Evolutionary conservation across 2,797 vertebrate species (phyloP).

Genomic region (Salmo trutta): DNA sequence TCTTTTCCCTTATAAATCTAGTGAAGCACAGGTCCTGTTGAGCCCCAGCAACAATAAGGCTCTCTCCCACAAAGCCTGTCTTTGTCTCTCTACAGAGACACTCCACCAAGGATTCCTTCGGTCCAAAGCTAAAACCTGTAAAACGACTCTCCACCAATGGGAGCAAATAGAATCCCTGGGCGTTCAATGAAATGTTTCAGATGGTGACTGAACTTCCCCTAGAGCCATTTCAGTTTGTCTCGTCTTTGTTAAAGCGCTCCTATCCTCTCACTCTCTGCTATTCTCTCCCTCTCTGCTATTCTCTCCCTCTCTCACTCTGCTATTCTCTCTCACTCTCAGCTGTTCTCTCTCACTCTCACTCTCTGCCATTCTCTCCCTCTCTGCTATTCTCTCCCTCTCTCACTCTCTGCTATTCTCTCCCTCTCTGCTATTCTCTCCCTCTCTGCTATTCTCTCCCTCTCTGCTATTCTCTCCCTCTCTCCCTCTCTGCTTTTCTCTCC

Average conservation of each 20-base stretch:
- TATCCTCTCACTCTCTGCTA: too few relatives aligned
- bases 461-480: too few relatives aligned
- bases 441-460: too few relatives aligned
- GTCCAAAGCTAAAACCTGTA: constrained; percentile 52
- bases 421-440: too few relatives aligned
- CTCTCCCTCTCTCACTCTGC: too few relatives aligned
- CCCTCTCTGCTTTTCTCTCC: too few relatives aligned
- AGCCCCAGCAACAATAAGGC: constrained; percentile 22
- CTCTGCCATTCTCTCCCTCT: too few relatives aligned
- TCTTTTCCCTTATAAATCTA: constrained; percentile 25
- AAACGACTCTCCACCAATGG: constrained; percentile 56
- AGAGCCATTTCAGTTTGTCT: constrained; percentile 51
- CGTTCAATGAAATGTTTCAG: constrained; percentile 64
- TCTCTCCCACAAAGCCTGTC: constrained; percentile 47
- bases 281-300: too few relatives aligned
- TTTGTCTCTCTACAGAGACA: constrained; percentile 54
- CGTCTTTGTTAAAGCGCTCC: background rate
- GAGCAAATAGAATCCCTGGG: constrained; percentile 40
- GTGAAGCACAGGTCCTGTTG: constrained; percentile 19
- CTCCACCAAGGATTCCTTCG: constrained; percentile 59
- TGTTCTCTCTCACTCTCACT: too few relatives aligned
- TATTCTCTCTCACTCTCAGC: too few relatives aligned
- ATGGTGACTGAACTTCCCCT: constrained; percentile 53
- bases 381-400: constrained; percentile 46
- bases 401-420: background rate